Conservation (phyloP, 2,113 vertebrate genomes). For the Parus major region DNA sequence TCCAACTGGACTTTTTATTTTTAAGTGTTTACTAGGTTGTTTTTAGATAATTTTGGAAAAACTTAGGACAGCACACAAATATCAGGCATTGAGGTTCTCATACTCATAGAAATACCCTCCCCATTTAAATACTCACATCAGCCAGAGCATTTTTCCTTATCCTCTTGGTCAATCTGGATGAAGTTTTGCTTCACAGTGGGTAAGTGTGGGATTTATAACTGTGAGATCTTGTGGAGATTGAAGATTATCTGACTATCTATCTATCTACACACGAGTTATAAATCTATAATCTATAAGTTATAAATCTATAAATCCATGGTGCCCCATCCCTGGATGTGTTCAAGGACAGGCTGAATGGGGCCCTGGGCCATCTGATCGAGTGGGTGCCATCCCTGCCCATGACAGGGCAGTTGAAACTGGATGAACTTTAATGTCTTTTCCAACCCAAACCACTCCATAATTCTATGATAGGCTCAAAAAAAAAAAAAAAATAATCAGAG, state of each 20-base stretch:
- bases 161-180: background rate
- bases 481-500: background rate
- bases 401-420: background rate
- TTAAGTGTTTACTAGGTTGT: background rate
- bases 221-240: background rate
- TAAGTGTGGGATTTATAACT: background rate
- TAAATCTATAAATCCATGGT: background rate
- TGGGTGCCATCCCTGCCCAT: background rate
- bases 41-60: background rate
- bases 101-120: background rate
- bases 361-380: background rate
- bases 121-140: background rate
- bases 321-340: background rate
- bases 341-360: background rate
- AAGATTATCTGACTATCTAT: background rate
- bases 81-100: background rate
- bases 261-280: background rate
- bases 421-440: background rate
- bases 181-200: background rate
- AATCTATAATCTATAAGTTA: background rate
- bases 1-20: background rate
- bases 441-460: background rate
- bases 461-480: background rate
- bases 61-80: background rate
- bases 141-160: background rate